A percentile compares a stretch with the other conserved stretches of the same genome.
These are phyloP conservation scores for Cephus rjabovi DNA, from an alignment of 2,888 invertebrate species.

Conservation along the genomic window DNA sequence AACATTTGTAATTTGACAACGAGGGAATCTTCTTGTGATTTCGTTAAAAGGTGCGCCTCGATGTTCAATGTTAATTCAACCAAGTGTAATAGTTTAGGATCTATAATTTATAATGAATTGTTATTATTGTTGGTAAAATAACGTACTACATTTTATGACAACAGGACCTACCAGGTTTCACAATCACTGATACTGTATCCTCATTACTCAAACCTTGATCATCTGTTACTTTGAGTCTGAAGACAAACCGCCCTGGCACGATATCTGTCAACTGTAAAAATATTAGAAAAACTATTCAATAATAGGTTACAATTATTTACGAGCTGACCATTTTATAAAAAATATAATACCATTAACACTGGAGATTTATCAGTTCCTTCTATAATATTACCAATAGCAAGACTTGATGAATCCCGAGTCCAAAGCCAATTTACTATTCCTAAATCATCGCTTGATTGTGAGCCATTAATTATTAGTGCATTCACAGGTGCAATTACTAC, in stretches of 20 bases:
- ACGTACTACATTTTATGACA: background rate
- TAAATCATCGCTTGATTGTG: conserved; percentile 87
- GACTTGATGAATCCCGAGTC: conserved; percentile 80
- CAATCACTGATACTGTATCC: conserved; percentile 86
- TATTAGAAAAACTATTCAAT: conserved; percentile 55
- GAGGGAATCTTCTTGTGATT: conserved; percentile 80
- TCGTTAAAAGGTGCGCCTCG: conserved; percentile 76
- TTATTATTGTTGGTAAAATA: background rate
- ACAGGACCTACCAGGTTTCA: conserved; percentile 72
- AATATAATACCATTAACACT: conserved; percentile 75
- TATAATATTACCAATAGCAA: conserved; percentile 88
- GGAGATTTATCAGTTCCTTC: conserved; percentile 81
- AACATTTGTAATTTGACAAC: conserved; percentile 84
- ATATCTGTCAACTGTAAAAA: conserved; percentile 79
- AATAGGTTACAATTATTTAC: conserved; percentile 5
- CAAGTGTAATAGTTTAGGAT: conserved; percentile 80
- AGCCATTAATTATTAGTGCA: conserved; percentile 85
- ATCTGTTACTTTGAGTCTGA: conserved; percentile 89
- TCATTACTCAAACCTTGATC: conserved; percentile 86
- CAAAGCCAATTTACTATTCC: conserved; percentile 87
- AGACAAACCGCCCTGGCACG: conserved; percentile 88
- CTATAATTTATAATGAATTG: conserved; percentile 60
- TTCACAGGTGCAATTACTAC: conserved; percentile 80
- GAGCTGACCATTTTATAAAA: conserved; percentile 7
- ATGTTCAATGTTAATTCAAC: conserved; percentile 86